A percentile compares a stretch with the other conserved stretches of the same genome.
These are phyloP conservation scores for Pterocles gutturalis DNA, from an alignment of 2,113 vertebrate species.

Conservation along the genomic window DNA sequence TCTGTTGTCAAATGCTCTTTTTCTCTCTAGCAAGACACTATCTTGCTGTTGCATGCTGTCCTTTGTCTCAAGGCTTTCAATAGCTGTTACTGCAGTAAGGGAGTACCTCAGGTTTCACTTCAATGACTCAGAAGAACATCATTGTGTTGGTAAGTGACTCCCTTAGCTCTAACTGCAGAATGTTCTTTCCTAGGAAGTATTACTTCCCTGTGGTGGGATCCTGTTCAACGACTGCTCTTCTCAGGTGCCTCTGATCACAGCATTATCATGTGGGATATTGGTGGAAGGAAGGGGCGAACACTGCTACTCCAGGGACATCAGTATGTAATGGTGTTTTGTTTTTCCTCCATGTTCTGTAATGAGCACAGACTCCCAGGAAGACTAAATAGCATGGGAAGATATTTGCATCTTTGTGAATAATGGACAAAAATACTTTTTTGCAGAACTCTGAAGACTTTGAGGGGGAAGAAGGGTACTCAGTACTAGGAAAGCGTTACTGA, in stretches of 20 bases:
- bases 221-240: constrained; percentile 92
- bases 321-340: constrained; percentile 76
- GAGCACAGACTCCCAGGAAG: neutral
- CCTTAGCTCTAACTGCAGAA: neutral
- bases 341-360: neutral
- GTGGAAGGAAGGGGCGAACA: constrained; percentile 91
- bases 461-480: neutral
- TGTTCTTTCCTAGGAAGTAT: constrained; percentile 83
- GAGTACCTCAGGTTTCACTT: neutral
- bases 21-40: neutral
- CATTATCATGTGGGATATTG: constrained; percentile 99
- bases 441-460: neutral
- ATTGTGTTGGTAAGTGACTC: neutral
- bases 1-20: neutral
- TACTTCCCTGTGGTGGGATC: constrained; percentile 93
- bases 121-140: neutral
- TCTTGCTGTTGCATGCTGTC: neutral
- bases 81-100: neutral
- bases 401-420: neutral
- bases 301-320: constrained; percentile 95
- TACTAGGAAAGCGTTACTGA: neutral
- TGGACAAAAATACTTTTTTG: neutral
- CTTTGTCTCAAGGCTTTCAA: neutral
- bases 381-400: neutral
- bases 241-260: constrained; percentile 96